Evolutionary conservation across 2,797 vertebrate species (phyloP).

Genomic region (Pyrrhura leucotis): DNA sequence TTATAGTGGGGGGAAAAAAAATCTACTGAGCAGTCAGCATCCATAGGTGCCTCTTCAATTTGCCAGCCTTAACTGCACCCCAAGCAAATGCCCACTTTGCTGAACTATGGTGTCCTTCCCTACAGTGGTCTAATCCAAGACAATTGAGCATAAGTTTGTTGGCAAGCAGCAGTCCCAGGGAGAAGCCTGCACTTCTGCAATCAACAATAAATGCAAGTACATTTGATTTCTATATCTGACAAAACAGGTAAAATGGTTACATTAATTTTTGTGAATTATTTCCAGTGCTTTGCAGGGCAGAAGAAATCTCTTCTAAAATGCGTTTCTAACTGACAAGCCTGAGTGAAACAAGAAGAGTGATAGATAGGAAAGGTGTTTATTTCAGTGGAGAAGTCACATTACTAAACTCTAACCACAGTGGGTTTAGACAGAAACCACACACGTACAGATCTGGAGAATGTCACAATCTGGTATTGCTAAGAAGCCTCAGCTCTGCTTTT

Average conservation of each 20-base stretch:
- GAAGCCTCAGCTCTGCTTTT: conserved; percentile 15
- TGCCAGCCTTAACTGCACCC: background rate
- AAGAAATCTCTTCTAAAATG: background rate
- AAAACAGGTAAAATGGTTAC: background rate
- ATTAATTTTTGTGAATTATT: background rate
- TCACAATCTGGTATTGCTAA: conserved; percentile 43
- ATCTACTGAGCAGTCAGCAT: background rate
- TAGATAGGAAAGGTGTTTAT: conserved; percentile 57
- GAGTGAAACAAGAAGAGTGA: background rate
- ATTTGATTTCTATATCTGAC: background rate
- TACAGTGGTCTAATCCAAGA: background rate
- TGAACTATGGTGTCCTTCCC: background rate
- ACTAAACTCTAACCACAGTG: conserved; percentile 61
- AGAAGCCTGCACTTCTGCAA: background rate
- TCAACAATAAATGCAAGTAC: background rate
- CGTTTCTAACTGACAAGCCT: background rate
- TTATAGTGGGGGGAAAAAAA: background rate
- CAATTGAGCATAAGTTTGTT: background rate
- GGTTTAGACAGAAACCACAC: conserved; percentile 45
- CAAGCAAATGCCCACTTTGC: background rate
- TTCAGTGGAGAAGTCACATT: conserved; percentile 27
- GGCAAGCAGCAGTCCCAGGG: background rate
- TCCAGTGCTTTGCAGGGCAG: background rate
- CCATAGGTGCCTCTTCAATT: background rate
- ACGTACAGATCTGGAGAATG: conserved; percentile 32